A percentile compares a stretch with the other conserved stretches of the same genome.
phyloP scores from a whole-genome alignment of 1,140 invertebrate genomes.

The Panagrolaimus sp. region DNA sequence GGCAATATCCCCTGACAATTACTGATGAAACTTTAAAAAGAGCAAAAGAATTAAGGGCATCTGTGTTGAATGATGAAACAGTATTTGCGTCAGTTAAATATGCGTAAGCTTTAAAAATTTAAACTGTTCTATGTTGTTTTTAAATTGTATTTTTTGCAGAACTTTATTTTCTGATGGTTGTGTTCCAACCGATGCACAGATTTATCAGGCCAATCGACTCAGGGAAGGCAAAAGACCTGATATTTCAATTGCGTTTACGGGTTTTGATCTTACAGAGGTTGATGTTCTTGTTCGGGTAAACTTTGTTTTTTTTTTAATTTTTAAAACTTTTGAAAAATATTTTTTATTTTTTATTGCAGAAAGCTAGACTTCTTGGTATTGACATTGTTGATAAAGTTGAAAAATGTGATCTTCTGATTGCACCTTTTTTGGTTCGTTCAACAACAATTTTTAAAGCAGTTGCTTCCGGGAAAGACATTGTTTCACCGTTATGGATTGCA shows the following conservation, averaged over 20 bases:
- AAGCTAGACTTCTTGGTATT: not conserved
- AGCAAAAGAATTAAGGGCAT: not conserved
- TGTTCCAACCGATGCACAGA: not conserved
- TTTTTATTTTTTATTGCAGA: not conserved
- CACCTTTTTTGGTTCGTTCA: not conserved
- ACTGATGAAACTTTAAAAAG: not conserved
- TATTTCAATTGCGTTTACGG: not conserved
- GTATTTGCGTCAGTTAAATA: not conserved
- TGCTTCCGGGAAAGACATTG: not conserved
- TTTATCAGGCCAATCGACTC: not conserved
- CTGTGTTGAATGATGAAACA: not conserved
- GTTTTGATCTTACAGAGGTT: not conserved
- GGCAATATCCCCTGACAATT: not conserved
- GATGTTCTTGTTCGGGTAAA: not conserved
- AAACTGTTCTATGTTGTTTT: not conserved
- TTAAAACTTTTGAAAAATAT: not conserved
- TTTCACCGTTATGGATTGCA: not conserved
- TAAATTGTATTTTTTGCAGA: not conserved
- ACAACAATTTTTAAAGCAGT: not conserved
- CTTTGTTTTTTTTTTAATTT: not conserved
- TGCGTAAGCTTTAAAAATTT: not conserved
- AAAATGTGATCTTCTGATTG: not conserved
- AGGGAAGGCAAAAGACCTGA: not conserved
- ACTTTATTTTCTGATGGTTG: not conserved
- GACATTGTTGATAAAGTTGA: not conserved